A percentile compares a stretch with the other conserved stretches of the same genome.
phyloP scores from a whole-genome alignment of 2,888 invertebrate genomes.

The Clanis bilineata region DNA sequence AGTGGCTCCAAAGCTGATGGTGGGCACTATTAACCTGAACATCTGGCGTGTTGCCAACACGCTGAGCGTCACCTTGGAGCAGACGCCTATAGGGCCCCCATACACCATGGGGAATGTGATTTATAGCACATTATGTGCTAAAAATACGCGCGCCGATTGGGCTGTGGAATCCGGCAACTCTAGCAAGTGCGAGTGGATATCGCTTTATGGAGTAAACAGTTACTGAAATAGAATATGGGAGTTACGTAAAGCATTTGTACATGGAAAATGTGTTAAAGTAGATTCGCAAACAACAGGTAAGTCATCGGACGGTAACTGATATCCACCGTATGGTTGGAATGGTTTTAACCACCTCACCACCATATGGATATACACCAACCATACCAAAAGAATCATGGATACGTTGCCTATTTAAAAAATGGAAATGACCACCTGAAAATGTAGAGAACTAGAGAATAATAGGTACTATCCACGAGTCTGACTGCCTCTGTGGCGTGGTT shows the following conservation, averaged over 20 bases:
- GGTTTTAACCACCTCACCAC: too few species aligned
- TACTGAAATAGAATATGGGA: background rate
- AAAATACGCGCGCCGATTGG: background rate
- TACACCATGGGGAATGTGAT: background rate
- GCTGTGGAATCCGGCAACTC: background rate
- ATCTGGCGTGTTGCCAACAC: conserved; percentile 1
- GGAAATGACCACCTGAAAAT: too few species aligned
- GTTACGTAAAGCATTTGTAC: background rate
- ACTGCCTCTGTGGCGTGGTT: too few species aligned
- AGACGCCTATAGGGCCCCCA: conserved; percentile 3
- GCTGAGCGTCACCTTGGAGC: background rate
- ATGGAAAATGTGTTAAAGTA: too few species aligned
- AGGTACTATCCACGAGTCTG: too few species aligned
- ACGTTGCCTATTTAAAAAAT: too few species aligned
- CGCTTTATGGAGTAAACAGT: background rate
- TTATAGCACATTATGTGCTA: conserved; percentile 4
- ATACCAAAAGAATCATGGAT: too few species aligned
- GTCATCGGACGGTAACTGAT: too few species aligned
- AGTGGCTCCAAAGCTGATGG: background rate
- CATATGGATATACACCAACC: too few species aligned
- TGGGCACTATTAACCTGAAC: background rate
- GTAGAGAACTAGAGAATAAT: too few species aligned
- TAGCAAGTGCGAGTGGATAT: background rate
- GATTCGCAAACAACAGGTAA: too few species aligned
- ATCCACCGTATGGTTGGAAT: too few species aligned